phyloP scores from a whole-genome alignment of 1,140 invertebrate genomes.

The Penaeus japonicus region DNA sequence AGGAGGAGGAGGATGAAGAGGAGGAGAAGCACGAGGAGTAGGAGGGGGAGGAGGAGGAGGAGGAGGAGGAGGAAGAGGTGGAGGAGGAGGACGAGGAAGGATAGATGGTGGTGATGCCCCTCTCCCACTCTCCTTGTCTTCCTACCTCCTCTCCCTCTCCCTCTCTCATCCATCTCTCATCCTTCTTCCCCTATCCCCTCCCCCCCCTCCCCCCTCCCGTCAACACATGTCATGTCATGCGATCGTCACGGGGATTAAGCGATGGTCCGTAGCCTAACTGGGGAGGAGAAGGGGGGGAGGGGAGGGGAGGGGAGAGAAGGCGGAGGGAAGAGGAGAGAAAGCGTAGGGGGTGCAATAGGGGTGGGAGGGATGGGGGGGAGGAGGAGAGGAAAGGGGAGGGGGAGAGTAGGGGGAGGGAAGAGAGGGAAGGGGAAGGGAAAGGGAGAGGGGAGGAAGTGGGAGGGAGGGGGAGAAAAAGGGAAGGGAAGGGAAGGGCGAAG shows the following conservation, averaged over 20 bases:
- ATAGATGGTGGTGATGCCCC: no score
- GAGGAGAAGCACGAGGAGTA: no score
- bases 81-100: no score
- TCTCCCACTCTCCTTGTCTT: not conserved
- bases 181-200: not conserved
- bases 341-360: not conserved
- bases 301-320: no score
- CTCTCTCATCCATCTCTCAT: no score
- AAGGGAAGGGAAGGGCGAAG: not conserved
- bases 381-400: not conserved
- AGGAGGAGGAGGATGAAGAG: no score
- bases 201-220: not conserved
- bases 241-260: no score
- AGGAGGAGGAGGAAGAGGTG: no score
- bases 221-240: not conserved
- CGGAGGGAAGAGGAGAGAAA: no score
- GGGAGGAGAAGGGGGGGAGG: no score
- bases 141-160: not conserved
- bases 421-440: not conserved
- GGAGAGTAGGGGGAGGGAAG: not conserved
- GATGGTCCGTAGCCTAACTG: no score
- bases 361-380: not conserved
- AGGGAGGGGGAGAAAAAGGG: not conserved
- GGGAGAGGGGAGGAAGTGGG: not conserved
- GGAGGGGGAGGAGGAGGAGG: no score